Evolutionary conservation across 1,140 invertebrate species (phyloP).

Genomic region (Zaprionus camerounensis): DNA sequence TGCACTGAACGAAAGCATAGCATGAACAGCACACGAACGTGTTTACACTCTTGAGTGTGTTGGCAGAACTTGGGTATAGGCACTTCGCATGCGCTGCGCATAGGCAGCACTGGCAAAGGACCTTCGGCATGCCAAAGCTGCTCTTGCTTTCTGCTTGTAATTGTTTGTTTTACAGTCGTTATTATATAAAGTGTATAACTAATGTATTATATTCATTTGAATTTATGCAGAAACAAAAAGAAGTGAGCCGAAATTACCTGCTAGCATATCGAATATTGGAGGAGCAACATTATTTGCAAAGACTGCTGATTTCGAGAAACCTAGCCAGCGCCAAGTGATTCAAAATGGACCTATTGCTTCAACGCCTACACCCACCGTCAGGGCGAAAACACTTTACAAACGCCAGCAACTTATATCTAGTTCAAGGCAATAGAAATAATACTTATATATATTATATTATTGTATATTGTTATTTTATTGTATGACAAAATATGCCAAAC

Average conservation of each 20-base stretch:
- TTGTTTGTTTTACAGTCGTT: no score
- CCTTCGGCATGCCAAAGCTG: no score
- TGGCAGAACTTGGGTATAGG: no score
- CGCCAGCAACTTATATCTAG: conserved; percentile 92
- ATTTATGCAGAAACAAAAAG: not conserved
- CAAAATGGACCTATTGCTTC: conserved; percentile 14
- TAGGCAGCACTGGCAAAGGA: no score
- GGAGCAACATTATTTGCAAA: conserved; percentile 88
- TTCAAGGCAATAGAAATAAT: conserved; percentile 65
- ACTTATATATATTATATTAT: not conserved
- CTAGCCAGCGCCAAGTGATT: conserved; percentile 85
- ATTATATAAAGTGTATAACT: no score
- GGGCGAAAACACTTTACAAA: conserved; percentile 88
- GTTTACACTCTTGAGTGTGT: no score
- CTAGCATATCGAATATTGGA: conserved; percentile 88
- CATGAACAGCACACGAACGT: no score
- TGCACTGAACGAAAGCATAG: no score
- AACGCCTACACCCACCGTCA: not conserved
- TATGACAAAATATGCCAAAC: conserved; percentile 3
- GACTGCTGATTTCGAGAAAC: conserved; percentile 88
- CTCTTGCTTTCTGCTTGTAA: no score
- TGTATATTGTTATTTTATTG: not conserved
- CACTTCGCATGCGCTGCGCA: no score
- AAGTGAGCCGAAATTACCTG: conserved; percentile 84
- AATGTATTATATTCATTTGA: not conserved